These are phyloP conservation scores for Bhutanitis thaidina DNA, from an alignment of 2,888 invertebrate species.

Conservation along the genomic window DNA sequence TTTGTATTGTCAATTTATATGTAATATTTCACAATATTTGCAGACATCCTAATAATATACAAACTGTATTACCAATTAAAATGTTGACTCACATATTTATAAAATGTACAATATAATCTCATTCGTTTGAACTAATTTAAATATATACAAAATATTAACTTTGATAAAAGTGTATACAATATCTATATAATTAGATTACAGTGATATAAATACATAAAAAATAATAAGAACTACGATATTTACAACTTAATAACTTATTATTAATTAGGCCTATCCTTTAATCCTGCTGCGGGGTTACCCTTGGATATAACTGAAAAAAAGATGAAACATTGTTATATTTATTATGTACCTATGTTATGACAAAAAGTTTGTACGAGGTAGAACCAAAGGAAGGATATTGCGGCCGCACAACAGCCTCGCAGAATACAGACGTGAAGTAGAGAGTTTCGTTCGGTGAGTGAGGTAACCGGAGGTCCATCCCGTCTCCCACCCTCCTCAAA, in stretches of 20 bases:
- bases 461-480: too few relatives aligned
- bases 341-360: too few relatives aligned
- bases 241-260: constrained; percentile 42
- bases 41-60: constrained; percentile 69
- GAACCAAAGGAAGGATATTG: too few relatives aligned
- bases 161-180: constrained; percentile 78
- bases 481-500: too few relatives aligned
- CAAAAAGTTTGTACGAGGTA: too few relatives aligned
- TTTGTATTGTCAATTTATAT: constrained; percentile 78
- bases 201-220: constrained; percentile 77
- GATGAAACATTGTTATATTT: background rate
- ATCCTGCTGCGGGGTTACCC: constrained; percentile 81
- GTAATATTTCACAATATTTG: constrained; percentile 76
- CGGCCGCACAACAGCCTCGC: too few relatives aligned
- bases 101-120: constrained; percentile 80
- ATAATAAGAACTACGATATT: constrained; percentile 69
- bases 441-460: too few relatives aligned
- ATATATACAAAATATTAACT: constrained; percentile 79
- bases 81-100: constrained; percentile 73
- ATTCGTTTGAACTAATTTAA: constrained; percentile 68
- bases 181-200: constrained; percentile 68
- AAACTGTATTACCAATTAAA: constrained; percentile 69
- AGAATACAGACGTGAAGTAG: too few relatives aligned
- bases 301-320: constrained; percentile 81
- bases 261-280: constrained; percentile 54